These are phyloP conservation scores for Lophius americanus DNA, from an alignment of 2,797 vertebrate species.

Conservation along the genomic window DNA sequence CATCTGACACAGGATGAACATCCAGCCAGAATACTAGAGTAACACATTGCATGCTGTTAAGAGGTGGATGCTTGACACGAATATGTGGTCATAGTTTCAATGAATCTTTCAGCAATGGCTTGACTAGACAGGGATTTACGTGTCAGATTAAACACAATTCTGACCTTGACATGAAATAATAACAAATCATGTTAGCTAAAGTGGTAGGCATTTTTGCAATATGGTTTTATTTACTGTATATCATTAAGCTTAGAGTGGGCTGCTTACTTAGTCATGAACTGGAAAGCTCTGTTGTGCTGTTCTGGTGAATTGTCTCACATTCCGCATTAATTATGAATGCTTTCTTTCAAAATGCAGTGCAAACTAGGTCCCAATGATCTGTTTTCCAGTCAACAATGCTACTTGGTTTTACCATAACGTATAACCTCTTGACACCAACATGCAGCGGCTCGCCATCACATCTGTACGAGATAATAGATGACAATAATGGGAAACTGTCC, in stretches of 20 bases:
- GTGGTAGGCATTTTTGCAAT: not conserved
- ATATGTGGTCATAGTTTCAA: constrained; percentile 17
- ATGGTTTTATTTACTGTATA: constrained; percentile 12
- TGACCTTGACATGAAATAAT: constrained; percentile 9
- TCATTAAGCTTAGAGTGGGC: constrained; percentile 24
- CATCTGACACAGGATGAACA: constrained; percentile 54
- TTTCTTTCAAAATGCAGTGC: constrained; percentile 46
- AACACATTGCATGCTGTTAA: constrained; percentile 29
- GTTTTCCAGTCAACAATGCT: constrained; percentile 47
- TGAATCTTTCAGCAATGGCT: constrained; percentile 21
- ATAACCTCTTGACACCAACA: constrained; percentile 60
- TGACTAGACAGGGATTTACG: constrained; percentile 1
- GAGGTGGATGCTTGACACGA: constrained; percentile 25
- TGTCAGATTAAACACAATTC: constrained; percentile 19
- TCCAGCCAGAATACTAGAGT: constrained; percentile 39
- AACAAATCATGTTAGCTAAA: constrained; percentile 3
- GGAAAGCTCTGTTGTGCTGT: constrained; percentile 34
- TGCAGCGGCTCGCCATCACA: constrained; percentile 64
- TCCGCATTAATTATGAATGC: constrained; percentile 62
- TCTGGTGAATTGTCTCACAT: constrained; percentile 28
- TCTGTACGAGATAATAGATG: constrained; percentile 79
- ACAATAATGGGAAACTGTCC: constrained; percentile 83
- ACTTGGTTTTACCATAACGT: constrained; percentile 69
- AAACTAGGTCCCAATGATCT: constrained; percentile 51
- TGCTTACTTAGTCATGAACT: constrained; percentile 49